Evolutionary conservation across 2,888 invertebrate species (phyloP).

Genomic region (Drosophila suboccidentalis): DNA sequence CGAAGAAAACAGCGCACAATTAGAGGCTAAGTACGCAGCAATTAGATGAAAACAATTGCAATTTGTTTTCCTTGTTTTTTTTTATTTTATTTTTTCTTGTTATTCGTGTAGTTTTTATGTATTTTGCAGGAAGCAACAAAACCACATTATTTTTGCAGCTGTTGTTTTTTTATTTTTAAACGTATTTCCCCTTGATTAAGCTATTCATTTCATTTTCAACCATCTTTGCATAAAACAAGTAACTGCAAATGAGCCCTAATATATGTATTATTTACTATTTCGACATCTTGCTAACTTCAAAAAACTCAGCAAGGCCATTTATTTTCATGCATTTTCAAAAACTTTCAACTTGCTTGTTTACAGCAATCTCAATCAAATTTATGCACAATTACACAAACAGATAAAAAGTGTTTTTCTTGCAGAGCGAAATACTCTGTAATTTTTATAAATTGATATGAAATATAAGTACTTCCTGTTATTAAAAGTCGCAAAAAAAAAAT

Average conservation of each 20-base stretch:
- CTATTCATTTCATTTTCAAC: conserved; percentile 25
- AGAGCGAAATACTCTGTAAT: conserved; percentile 7
- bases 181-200: conserved; percentile 20
- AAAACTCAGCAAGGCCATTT: conserved; percentile 45
- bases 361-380: conserved; percentile 39
- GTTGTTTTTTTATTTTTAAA: conserved; percentile 35
- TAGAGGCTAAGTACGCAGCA: conserved; percentile 53
- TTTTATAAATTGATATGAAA: not conserved
- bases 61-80: conserved; percentile 34
- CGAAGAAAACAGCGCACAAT: conserved; percentile 42
- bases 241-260: conserved; percentile 22
- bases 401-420: not conserved
- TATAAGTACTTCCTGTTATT: conserved; percentile 4
- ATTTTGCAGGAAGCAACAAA: conserved; percentile 33
- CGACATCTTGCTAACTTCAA: conserved; percentile 24
- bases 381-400: conserved; percentile 51
- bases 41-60: conserved; percentile 68
- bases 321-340: conserved; percentile 28
- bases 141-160: conserved; percentile 52
- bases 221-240: conserved; percentile 8
- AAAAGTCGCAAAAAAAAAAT: conserved; percentile 2
- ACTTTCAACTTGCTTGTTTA: conserved; percentile 62
- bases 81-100: conserved; percentile 11
- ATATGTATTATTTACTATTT: conserved; percentile 22
- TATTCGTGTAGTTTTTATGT: conserved; percentile 1